Base-by-base conservation (phyloP, 2,888 invertebrate species). In the Blera fallax region DNA sequence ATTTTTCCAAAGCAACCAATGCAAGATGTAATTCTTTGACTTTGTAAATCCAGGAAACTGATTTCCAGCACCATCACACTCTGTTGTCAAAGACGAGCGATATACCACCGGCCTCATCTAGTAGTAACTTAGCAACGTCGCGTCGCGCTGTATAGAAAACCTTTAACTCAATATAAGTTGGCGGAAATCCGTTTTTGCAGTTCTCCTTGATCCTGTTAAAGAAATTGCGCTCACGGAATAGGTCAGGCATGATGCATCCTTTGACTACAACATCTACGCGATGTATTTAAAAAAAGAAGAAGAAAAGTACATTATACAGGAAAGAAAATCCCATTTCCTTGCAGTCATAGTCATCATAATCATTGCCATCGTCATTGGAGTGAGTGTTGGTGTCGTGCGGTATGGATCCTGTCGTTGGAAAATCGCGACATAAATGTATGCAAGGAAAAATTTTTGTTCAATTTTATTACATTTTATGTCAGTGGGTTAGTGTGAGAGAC, bases 181-280 rank as follows among this genome's bases (percentile, higher is more conserved):
- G 14, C 8, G 34, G 8, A 18, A 21, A 67, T 5, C n/a, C 3
- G 10, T n/a, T n/a, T 40, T 73, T 56, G 4, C 18, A 40, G 34
- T 21, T 24, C 24, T 27, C 43, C 58, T 67, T 48, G 64, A 72
- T 79, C 48, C 40, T 50, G 54, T 14, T 65, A 58, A 73, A 40
- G 70, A 56, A 73, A 58, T 60, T 78, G 18, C n/a, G n/a, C 29
- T 72, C 58, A 34, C 40, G 16, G n/a, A 48, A 58, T 37, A 65
- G 80, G 69, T 76, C 74, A 80, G 70, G 70, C 58, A 65, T 79
- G 24, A 10, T 70, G 58, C 50, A 60, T 72, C 70, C 80, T 85
- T 85, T 76, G 84, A 80, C 45, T 16, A 56, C 34, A 37, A 40
- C 37, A 58, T 74, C 74, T 18, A 52, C 48, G 56, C 43, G 32